Percentiles rank a stretch among this genome's conserved stretches.
Conservation (phyloP, 2,113 vertebrate genomes). For the Oncorhynchus kisutch region DNA sequence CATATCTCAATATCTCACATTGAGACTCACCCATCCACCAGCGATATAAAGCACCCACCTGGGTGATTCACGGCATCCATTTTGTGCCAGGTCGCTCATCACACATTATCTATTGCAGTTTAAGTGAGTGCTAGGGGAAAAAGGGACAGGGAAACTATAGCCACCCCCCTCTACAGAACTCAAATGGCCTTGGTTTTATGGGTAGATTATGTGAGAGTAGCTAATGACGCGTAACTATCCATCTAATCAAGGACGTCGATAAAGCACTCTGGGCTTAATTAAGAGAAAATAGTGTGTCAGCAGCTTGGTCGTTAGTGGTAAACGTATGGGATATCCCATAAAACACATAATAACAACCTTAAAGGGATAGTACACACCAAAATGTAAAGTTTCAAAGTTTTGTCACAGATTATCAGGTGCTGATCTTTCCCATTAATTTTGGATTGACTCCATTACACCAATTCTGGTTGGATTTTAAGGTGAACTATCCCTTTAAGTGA, state of each 20-base stretch:
- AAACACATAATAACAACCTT: background rate
- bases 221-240: constrained; percentile 3
- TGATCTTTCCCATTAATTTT: background rate
- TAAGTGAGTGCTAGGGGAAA: background rate
- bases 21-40: background rate
- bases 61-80: background rate
- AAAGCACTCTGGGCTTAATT: background rate
- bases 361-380: background rate
- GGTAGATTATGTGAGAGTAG: background rate
- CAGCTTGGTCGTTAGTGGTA: background rate
- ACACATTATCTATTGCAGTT: background rate
- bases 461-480: background rate
- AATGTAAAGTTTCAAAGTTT: background rate
- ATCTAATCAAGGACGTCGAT: constrained; percentile 1
- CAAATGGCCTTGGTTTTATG: background rate
- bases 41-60: background rate
- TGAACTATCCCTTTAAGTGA: too few relatives aligned
- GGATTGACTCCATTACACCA: too few relatives aligned
- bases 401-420: background rate
- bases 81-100: background rate
- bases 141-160: background rate
- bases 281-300: background rate
- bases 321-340: background rate
- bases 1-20: background rate
- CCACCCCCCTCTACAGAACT: background rate